Conservation (phyloP, 2,888 invertebrate species). For the Eledona agricola region DNA sequence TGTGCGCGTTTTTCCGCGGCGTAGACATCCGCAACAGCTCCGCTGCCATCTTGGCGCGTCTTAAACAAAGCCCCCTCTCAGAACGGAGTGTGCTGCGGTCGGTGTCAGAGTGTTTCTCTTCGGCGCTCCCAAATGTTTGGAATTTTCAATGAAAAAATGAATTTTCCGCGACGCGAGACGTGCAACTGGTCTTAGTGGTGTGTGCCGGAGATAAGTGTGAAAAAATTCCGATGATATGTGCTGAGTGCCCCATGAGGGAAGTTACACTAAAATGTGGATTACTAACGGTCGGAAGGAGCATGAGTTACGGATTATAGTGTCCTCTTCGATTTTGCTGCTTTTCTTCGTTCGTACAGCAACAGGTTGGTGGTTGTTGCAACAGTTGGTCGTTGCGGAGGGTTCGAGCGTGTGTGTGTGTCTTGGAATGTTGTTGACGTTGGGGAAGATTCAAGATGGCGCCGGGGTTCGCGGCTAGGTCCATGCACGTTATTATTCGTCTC, state of each 20-base stretch:
- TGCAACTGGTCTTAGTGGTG: constrained; percentile 54
- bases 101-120: constrained; percentile 44
- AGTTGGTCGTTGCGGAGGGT: too few relatives aligned
- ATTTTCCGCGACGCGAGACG: constrained; percentile 42
- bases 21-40: constrained; percentile 54
- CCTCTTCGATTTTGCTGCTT: constrained; percentile 63
- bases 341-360: constrained; percentile 67
- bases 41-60: constrained; percentile 60
- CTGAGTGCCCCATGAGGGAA: constrained; percentile 61
- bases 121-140: constrained; percentile 40
- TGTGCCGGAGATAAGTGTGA: constrained; percentile 55
- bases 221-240: constrained; percentile 64
- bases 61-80: constrained; percentile 55
- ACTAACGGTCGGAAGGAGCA: constrained; percentile 73
- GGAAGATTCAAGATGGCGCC: too few relatives aligned
- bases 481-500: too few relatives aligned
- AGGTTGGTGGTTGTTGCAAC: constrained; percentile 62
- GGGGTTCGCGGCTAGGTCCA: too few relatives aligned
- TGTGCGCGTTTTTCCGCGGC: constrained; percentile 39
- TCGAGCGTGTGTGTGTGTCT: too few relatives aligned
- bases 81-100: constrained; percentile 48
- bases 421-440: too few relatives aligned
- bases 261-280: constrained; percentile 71
- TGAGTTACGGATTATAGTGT: constrained; percentile 70
- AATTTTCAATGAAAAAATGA: constrained; percentile 41